Conservation (phyloP, 2,797 vertebrate genomes). For the Sebastes miniatus region DNA sequence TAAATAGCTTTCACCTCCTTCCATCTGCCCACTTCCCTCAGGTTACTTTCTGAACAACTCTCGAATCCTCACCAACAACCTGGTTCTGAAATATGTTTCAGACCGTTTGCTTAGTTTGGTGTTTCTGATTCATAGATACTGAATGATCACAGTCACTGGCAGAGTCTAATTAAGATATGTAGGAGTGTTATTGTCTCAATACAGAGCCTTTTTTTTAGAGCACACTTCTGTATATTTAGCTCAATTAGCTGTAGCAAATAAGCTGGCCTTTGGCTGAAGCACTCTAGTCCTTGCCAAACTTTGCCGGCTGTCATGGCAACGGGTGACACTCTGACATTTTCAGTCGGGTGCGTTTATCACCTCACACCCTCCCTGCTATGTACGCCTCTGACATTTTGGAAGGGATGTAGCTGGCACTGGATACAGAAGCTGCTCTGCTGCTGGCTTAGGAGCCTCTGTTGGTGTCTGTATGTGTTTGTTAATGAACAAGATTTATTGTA, state of each 20-base stretch:
- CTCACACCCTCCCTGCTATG: conserved; percentile 58
- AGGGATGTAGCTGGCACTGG: conserved; percentile 45
- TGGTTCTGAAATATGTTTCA: background rate
- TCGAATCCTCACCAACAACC: background rate
- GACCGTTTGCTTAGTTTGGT: background rate
- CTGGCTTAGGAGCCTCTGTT: conserved; percentile 15
- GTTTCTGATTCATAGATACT: background rate
- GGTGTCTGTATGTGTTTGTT: conserved; percentile 5
- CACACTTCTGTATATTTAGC: conserved; percentile 11
- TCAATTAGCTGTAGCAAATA: conserved; percentile 70
- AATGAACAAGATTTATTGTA: background rate
- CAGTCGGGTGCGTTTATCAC: conserved; percentile 67
- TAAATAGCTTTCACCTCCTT: conserved; percentile 23
- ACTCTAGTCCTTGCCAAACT: conserved; percentile 71
- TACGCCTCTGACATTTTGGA: conserved; percentile 78
- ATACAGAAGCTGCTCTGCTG: conserved; percentile 18
- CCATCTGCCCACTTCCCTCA: conserved; percentile 12
- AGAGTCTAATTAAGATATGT: conserved; percentile 11
- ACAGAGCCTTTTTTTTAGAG: conserved; percentile 23
- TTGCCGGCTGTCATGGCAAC: conserved; percentile 78
- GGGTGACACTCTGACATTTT: conserved; percentile 78
- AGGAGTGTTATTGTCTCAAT: conserved; percentile 10
- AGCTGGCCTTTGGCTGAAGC: conserved; percentile 76
- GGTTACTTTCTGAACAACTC: conserved; percentile 2
- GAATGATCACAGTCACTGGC: conserved; percentile 11